Conservation (phyloP, 1,140 invertebrate species). For the Macrocentrus cingulum region DNA sequence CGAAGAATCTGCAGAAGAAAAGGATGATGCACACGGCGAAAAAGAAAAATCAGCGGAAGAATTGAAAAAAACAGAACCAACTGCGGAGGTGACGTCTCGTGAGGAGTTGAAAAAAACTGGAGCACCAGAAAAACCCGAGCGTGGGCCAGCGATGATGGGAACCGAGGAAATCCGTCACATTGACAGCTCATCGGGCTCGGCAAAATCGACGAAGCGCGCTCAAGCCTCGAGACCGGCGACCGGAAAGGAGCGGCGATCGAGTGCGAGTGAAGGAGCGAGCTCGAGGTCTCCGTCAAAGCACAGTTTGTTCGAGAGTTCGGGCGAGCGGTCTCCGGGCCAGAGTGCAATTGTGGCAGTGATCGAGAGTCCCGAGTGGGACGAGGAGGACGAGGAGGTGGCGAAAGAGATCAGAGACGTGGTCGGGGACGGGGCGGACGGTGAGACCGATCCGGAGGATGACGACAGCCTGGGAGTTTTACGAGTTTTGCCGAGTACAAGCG, state of each 20-base stretch:
- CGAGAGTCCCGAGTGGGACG: constrained; percentile 54
- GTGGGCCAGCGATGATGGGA: constrained; percentile 49
- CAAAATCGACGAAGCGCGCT: constrained; percentile 31
- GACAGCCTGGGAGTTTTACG: constrained; percentile 46
- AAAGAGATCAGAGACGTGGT: constrained; percentile 47
- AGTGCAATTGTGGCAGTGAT: constrained; percentile 55
- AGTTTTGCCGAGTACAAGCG: constrained; percentile 51
- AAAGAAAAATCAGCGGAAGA: background rate
- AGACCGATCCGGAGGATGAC: constrained; percentile 45
- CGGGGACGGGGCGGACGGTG: constrained; percentile 37
- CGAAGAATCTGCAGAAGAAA: background rate
- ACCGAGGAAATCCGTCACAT: constrained; percentile 34
- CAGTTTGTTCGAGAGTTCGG: constrained; percentile 45
- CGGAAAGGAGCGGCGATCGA: constrained; percentile 36
- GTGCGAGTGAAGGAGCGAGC: constrained; percentile 8
- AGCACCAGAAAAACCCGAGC: constrained; percentile 34
- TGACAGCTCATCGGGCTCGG: constrained; percentile 48
- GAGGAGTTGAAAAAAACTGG: constrained; percentile 36
- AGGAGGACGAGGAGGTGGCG: constrained; percentile 48
- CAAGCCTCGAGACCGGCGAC: constrained; percentile 44
- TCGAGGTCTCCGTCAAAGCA: constrained; percentile 25
- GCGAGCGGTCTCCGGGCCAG: constrained; percentile 49
- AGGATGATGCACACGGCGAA: background rate
- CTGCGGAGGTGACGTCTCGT: constrained; percentile 28
- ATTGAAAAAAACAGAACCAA: background rate